Base-by-base conservation (phyloP, 2,797 vertebrate species). In the Ceyx erithaca region DNA sequence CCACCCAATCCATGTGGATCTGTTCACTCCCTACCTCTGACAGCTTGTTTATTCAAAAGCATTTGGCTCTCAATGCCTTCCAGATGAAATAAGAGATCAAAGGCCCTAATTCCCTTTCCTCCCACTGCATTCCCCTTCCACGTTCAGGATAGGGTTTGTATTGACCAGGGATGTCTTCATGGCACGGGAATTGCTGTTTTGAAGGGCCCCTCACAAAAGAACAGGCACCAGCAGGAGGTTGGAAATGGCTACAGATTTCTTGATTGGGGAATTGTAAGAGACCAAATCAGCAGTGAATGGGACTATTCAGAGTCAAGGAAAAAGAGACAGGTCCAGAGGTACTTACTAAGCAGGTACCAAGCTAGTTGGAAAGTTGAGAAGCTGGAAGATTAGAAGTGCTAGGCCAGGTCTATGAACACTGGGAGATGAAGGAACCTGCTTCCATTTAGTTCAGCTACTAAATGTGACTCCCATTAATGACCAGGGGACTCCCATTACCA, bases 71-170 rank as follows among this genome's bases (percentile, higher is more conserved):
- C 55, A 26, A 73, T 84, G 80, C 61, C 67, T 91, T 87, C 70
- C 91, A 90, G 90, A 88, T 94, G 92, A 93, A 81, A 71, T 8
- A 35, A 46, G 70, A 86, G 73, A 94, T 96, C 87, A 92, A 93
- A 96, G 80, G 76, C 35, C 25, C 33, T 2, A 6, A 18, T 80
- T 87, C 48, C 66, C 69, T 89, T 49, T 35, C 66, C 68, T 79
- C 63, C 68, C 87, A 52, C 73, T 40, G 26, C 57, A 19, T 76
- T 76, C 71, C 46, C 83, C 10, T 61, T 64, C 77, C 66, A 43
- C 4, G 0, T 15, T 72, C 64, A 58, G 62, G 8, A 63, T 43
- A 7, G 51, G 17, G 45, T 37, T 81, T 41, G 0, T 13, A 12
- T 33, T 14, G 68, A 82, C 73, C 76, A 11, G n/a, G 72, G 61